These are phyloP conservation scores for Riptortus pedestris DNA, from an alignment of 1,140 invertebrate genomes.

Conservation along the genomic window DNA sequence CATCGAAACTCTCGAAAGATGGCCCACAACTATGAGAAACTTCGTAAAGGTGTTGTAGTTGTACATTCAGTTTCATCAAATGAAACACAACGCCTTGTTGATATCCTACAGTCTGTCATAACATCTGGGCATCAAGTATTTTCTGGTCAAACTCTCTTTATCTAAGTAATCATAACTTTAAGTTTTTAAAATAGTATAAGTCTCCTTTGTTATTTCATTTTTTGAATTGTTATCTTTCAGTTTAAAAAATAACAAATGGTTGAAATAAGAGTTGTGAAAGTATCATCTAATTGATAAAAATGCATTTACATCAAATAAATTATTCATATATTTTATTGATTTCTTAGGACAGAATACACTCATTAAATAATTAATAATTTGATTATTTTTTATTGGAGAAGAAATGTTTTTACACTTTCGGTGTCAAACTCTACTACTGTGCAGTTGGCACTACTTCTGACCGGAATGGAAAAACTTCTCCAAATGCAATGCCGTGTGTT, in stretches of 20 bases:
- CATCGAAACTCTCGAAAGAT: slow-evolving; percentile 31
- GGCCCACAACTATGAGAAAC: slow-evolving; percentile 33
- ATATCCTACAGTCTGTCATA: slow-evolving; percentile 30
- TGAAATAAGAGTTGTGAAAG: too few relatives aligned
- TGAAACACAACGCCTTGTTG: slow-evolving; percentile 27
- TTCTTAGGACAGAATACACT: too few relatives aligned
- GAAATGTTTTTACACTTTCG: too few relatives aligned
- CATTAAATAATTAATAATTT: too few relatives aligned
- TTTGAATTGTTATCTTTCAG: not conserved
- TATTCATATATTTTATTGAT: too few relatives aligned
- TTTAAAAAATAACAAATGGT: not conserved
- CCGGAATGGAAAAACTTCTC: too few relatives aligned
- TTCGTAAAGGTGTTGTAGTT: slow-evolving; percentile 33
- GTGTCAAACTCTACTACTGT: too few relatives aligned
- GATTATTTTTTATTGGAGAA: too few relatives aligned
- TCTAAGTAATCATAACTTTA: slow-evolving; percentile 23
- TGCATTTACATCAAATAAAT: too few relatives aligned
- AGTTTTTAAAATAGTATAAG: not conserved
- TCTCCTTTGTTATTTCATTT: not conserved
- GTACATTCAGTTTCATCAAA: slow-evolving; percentile 31
- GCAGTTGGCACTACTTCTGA: too few relatives aligned
- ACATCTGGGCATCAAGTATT: slow-evolving; percentile 29
- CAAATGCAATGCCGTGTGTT: too few relatives aligned
- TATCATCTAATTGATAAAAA: too few relatives aligned
- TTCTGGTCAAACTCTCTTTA: slow-evolving; percentile 33